Evolutionary conservation across 64 coral and sea anemone genomes (phyloP), one percentile per base, ranked within the genome.

Genomic region (Cladopsammia gracilis): DNA sequence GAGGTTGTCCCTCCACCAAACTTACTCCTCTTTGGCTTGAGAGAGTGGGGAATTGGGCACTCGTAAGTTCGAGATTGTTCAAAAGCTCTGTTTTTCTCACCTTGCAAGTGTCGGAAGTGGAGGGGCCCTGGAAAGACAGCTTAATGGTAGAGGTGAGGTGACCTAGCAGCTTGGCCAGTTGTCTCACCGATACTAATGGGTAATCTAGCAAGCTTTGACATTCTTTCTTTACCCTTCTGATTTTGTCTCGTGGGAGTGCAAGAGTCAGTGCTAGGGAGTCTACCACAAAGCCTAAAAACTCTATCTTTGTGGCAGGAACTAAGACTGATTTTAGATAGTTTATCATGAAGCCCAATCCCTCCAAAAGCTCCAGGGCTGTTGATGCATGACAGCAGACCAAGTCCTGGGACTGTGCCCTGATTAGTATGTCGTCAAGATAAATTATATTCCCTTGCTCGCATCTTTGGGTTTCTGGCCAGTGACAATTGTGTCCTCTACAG

Each of bases 1-100:
- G 13, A 79, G 77, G 58, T 79, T 79, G 77, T 79, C 77, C 58
- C 77, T 79, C 77, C 77, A 54, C 77, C 77, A 79, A 22, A 79
- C 58, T n/a, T 57, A 79, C 25, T 79, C 77, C 77, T 58, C 77
- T 79, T 79, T 79, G 50, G 48, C 77, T 12, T 25, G 50, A n/a
- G 50, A 50, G 25, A 19, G 24, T 57, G 51, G 50, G 19, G 20
- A 34, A 15, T 58, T 57, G 51, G 6, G 51, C 16, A 22, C 11
- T 20, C n/a, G 77, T 79, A 58, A 26, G n/a, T 12, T 20, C 15
- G 14, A 26, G 18, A 58, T 12, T 53, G n/a, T n/a, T n/a, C n/a
- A n/a, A n/a, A n/a, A n/a, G n/a, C n/a, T n/a, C n/a, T n/a, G n/a
- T n/a, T n/a, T n/a, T n/a, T n/a, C n/a, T n/a, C n/a, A n/a, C n/a